Conservation (phyloP, 64 coral and sea anemone species). For the Anthopleura sola region DNA sequence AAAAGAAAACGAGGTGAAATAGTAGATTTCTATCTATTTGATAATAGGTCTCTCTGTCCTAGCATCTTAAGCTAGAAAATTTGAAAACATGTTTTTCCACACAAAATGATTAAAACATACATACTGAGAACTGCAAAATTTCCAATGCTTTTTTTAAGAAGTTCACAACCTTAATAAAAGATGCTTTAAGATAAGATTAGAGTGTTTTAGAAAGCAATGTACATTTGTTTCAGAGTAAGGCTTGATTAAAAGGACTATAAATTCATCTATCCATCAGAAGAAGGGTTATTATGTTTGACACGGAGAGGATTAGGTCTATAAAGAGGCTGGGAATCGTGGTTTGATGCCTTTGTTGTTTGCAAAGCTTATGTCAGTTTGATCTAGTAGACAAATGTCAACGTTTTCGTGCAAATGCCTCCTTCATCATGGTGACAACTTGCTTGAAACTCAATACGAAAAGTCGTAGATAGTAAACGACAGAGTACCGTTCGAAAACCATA, state of each 20-base stretch:
- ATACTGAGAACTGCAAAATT: not conserved
- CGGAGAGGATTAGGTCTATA: not conserved
- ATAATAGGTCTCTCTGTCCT: no score
- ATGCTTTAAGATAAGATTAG: not conserved
- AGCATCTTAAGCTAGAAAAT: no score
- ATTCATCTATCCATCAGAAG: not conserved
- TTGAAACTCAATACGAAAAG: not conserved
- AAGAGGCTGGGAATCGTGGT: not conserved
- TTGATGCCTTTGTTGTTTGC: not conserved
- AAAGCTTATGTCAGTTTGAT: not conserved
- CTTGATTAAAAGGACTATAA: not conserved
- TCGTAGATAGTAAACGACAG: not conserved
- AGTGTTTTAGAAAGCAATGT: not conserved
- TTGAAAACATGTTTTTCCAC: no score
- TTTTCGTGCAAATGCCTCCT: not conserved
- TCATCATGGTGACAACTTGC: not conserved
- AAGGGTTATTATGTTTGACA: not conserved
- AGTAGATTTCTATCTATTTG: no score
- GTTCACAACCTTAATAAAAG: conserved; percentile 2
- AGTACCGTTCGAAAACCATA: not conserved
- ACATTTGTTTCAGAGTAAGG: not conserved
- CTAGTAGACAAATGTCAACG: not conserved
- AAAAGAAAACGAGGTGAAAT: no score
- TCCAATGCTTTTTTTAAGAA: not conserved
- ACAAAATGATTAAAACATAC: no score